These are phyloP conservation scores for Sturnus vulgaris DNA, from an alignment of 2,113 vertebrate species.

Conservation along the genomic window DNA sequence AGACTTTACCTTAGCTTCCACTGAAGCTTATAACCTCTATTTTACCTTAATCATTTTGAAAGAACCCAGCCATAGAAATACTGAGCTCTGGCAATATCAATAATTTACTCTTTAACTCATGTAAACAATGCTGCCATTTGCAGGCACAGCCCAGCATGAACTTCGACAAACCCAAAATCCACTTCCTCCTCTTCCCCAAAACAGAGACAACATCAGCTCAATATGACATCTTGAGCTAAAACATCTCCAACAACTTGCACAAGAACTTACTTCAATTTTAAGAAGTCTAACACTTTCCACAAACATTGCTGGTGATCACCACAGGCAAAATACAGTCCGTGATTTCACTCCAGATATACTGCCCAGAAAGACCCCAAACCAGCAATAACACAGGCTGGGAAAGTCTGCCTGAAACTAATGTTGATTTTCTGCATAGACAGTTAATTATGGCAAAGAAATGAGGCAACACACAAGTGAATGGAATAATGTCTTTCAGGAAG, in stretches of 20 bases:
- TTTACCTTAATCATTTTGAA: not conserved
- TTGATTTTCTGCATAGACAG: not conserved
- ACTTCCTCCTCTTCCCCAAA: not conserved
- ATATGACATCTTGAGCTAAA: not conserved
- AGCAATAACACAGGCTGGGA: not conserved
- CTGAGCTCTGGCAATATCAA: not conserved
- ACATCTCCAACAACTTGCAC: not conserved
- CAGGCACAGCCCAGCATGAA: not conserved
- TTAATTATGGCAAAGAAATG: conserved; percentile 18
- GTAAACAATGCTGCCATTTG: conserved; percentile 12
- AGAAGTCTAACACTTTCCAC: not conserved
- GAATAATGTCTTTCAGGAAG: conserved; percentile 49
- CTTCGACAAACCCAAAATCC: not conserved
- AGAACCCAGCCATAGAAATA: not conserved
- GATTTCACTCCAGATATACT: conserved; percentile 19
- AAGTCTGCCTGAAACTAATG: conserved; percentile 17
- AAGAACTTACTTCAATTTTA: not conserved
- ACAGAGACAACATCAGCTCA: not conserved
- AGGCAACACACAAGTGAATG: not conserved
- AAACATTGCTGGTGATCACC: not conserved
- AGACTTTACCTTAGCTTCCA: not conserved
- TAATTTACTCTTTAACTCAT: not conserved
- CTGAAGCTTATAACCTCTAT: not conserved
- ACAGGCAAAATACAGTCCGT: not conserved
- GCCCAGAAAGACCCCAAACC: not conserved